phyloP scores from a whole-genome alignment of 2,113 vertebrate genomes.

The Gambusia affinis region DNA sequence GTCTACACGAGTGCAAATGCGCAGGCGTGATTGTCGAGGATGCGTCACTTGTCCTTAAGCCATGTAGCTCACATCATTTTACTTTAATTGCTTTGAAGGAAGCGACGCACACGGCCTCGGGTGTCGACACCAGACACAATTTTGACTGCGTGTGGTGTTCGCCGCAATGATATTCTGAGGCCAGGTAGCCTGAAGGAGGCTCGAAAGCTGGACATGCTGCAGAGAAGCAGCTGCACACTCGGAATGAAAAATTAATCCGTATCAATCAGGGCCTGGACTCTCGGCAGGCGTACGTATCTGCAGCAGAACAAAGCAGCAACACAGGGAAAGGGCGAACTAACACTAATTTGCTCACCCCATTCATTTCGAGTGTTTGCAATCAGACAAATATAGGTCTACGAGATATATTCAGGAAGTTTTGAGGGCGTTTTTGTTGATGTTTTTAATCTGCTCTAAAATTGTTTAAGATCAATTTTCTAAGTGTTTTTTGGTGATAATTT shows the following conservation, averaged over 20 bases:
- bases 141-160: constrained; percentile 8
- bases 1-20: constrained; percentile 25
- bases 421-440: no score
- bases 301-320: constrained; percentile 10
- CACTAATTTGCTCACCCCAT: neutral
- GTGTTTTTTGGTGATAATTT: no score
- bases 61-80: neutral
- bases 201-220: constrained; percentile 51
- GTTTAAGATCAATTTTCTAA: no score
- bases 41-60: neutral
- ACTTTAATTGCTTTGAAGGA: neutral
- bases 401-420: no score
- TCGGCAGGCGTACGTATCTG: constrained; percentile 15
- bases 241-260: constrained; percentile 66
- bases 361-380: no score
- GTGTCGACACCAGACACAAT: neutral
- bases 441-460: no score
- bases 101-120: neutral
- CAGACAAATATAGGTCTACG: no score
- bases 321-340: neutral
- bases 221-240: constrained; percentile 66
- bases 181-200: constrained; percentile 40
- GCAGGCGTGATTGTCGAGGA: constrained; percentile 10
- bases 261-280: constrained; percentile 52
- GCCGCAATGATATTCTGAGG: constrained; percentile 36